Conservation (phyloP, 2,113 vertebrate species). For the Meriones unguiculatus region DNA sequence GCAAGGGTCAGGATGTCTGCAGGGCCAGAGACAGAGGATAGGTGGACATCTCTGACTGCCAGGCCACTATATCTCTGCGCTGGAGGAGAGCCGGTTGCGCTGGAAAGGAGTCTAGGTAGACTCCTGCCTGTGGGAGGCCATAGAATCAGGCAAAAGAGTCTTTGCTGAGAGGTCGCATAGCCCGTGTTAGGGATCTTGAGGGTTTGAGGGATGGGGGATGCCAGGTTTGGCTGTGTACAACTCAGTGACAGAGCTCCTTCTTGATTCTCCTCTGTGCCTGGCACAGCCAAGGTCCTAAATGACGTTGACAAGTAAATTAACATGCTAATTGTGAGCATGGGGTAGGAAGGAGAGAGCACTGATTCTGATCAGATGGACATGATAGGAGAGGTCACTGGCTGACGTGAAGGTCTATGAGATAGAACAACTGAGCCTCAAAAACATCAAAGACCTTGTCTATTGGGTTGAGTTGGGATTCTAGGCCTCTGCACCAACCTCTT, state of each 20-base stretch:
- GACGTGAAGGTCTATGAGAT: not conserved
- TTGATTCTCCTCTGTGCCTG: not conserved
- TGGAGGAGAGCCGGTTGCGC: not conserved
- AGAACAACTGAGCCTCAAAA: not conserved
- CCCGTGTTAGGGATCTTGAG: not conserved
- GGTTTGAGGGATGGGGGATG: not conserved
- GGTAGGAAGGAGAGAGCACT: not conserved
- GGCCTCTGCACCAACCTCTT: not conserved
- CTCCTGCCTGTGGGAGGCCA: accelerated
- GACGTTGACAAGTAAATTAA: not conserved
- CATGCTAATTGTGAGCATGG: not conserved
- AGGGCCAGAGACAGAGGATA: not conserved
- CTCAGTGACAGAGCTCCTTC: not conserved
- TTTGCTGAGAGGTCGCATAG: not conserved
- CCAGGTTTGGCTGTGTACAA: not conserved
- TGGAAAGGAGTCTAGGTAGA: not conserved
- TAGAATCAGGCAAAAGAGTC: not conserved
- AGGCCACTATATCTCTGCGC: too few relatives aligned
- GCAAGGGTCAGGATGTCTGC: not conserved
- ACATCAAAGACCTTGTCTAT: not conserved
- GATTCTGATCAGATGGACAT: not conserved
- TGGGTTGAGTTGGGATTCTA: not conserved
- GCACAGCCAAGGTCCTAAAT: not conserved
- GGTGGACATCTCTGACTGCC: not conserved
- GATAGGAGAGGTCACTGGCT: not conserved